These are phyloP conservation scores for Podabrus alpinus DNA, from an alignment of 2,888 invertebrate species.

Conservation along the genomic window DNA sequence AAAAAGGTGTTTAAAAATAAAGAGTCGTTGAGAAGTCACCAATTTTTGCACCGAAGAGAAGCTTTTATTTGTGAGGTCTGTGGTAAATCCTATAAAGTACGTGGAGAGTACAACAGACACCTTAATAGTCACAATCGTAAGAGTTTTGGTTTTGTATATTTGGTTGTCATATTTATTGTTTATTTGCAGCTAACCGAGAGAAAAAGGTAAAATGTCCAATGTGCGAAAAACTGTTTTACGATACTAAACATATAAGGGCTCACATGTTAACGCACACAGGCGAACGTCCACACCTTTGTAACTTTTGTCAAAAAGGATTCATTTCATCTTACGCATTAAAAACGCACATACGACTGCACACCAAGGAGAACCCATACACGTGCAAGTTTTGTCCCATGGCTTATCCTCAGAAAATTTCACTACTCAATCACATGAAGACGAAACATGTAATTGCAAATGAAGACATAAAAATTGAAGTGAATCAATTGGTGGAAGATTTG, in stretches of 20 bases:
- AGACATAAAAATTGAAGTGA: background rate
- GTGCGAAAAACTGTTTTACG: conserved; percentile 1
- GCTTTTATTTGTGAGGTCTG: conserved; percentile 45
- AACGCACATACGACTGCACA: conserved; percentile 3
- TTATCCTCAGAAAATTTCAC: conserved; percentile 5
- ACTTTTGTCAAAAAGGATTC: conserved; percentile 3
- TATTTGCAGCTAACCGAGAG: conserved; percentile 35
- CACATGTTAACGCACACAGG: conserved; percentile 7
- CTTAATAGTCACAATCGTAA: conserved; percentile 22
- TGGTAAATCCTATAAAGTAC: conserved; percentile 44
- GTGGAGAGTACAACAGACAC: conserved; percentile 24
- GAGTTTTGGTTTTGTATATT: background rate
- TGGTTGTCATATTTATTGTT: background rate
- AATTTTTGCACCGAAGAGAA: conserved; percentile 41
- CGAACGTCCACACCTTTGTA: background rate
- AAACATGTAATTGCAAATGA: conserved; percentile 17
- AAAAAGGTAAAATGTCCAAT: conserved; percentile 27
- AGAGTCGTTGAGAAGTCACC: conserved; percentile 45
- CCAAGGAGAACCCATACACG: conserved; percentile 6
- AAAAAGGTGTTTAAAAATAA: conserved; percentile 26
- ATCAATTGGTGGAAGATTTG: background rate
- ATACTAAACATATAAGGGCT: background rate
- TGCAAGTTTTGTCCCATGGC: conserved; percentile 3
- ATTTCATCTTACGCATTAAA: background rate
- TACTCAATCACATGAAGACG: background rate